Evolutionary conservation across 2,888 invertebrate genomes (phyloP).

Genomic region (Philhelius pedissequus): DNA sequence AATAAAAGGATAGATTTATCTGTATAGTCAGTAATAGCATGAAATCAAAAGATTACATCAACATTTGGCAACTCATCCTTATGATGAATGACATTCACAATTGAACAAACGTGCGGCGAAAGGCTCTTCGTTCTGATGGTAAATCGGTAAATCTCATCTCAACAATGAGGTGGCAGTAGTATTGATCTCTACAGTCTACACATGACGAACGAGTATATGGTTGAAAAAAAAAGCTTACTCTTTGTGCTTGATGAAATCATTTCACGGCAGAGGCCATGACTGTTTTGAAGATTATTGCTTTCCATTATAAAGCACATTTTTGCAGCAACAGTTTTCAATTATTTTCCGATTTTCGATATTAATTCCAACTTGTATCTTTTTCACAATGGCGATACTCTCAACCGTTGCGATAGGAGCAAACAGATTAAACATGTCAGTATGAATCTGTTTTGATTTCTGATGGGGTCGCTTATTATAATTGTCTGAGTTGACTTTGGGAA

Average conservation of each 20-base stretch:
- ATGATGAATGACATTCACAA: neutral
- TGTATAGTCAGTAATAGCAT: neutral
- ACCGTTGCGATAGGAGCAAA: neutral
- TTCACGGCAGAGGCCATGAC: neutral
- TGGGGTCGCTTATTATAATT: neutral
- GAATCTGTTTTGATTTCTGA: constrained; percentile 4
- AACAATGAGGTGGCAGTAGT: neutral
- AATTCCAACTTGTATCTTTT: neutral
- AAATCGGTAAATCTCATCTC: neutral
- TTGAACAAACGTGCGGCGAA: neutral
- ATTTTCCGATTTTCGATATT: neutral
- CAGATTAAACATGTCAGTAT: neutral
- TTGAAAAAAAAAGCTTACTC: neutral
- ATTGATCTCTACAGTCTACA: neutral
- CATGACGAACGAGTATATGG: too few relatives aligned
- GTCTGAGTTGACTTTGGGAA: neutral
- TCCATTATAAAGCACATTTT: neutral
- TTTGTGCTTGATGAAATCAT: neutral
- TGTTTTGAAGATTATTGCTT: neutral
- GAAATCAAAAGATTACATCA: neutral
- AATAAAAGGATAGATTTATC: neutral
- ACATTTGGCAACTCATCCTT: neutral
- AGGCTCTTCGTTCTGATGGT: neutral
- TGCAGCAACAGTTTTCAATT: neutral
- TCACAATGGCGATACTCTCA: neutral